Percentiles rank a stretch among this genome's conserved stretches.
Evolutionary conservation across 2,113 vertebrate genomes (phyloP).

Genomic region (Tautogolabrus adspersus): DNA sequence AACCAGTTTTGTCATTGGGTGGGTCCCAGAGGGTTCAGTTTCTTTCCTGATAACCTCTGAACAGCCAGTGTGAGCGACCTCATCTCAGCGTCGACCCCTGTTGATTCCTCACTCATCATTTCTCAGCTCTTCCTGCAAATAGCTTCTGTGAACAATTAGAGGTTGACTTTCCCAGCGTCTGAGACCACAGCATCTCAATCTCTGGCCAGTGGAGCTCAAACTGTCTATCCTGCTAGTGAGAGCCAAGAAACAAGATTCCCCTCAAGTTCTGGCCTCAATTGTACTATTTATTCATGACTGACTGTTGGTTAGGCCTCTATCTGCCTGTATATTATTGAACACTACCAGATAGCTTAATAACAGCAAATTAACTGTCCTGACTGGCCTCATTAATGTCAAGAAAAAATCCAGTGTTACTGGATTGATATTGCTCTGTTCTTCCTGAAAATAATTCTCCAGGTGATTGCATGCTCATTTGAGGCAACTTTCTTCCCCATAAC

Average conservation of each 20-base stretch:
- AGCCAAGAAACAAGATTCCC: constrained; percentile 54
- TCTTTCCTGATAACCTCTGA: constrained; percentile 52
- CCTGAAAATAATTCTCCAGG: constrained; percentile 24
- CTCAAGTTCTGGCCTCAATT: constrained; percentile 39
- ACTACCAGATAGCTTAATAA: constrained; percentile 53
- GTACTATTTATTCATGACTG: constrained; percentile 38
- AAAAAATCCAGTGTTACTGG: constrained; percentile 26
- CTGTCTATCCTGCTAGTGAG: constrained; percentile 12
- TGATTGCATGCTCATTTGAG: constrained; percentile 44
- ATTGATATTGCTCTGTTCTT: constrained; percentile 29
- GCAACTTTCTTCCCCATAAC: constrained; percentile 39
- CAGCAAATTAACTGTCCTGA: constrained; percentile 53
- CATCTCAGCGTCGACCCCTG: constrained; percentile 58
- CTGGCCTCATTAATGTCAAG: constrained; percentile 56
- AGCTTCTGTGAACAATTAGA: constrained; percentile 84
- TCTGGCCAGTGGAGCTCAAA: constrained; percentile 58
- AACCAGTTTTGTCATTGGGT: constrained; percentile 73
- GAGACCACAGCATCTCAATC: constrained; percentile 75
- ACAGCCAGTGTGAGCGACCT: constrained; percentile 59
- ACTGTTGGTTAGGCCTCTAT: constrained; percentile 30
- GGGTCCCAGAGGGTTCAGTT: constrained; percentile 65
- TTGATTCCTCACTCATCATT: constrained; percentile 72
- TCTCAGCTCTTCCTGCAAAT: constrained; percentile 74
- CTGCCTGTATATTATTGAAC: constrained; percentile 57
- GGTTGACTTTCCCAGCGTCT: constrained; percentile 81